Percentiles rank a stretch among this genome's conserved stretches.
Conservation (phyloP, 2,888 invertebrate species). For the Augochlorella aurata region DNA sequence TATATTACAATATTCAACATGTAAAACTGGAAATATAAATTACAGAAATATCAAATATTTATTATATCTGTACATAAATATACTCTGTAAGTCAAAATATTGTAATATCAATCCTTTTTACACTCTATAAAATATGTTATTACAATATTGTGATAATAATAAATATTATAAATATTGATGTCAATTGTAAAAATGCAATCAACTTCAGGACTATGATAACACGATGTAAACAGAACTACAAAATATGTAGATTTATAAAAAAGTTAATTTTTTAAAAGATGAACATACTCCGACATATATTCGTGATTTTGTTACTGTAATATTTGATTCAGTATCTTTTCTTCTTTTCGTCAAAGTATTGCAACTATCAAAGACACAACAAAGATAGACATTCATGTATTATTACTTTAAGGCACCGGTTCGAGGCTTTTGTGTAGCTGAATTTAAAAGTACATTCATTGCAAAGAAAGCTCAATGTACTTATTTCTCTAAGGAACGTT, state of each 20-base stretch:
- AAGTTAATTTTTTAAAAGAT: constrained; percentile 41
- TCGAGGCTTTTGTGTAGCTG: constrained; percentile 34
- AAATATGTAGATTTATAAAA: constrained; percentile 49
- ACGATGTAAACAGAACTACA: constrained; percentile 42
- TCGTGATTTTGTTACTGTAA: constrained; percentile 24
- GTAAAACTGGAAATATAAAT: constrained; percentile 40
- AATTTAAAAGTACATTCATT: constrained; percentile 21
- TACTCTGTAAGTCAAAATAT: constrained; percentile 35
- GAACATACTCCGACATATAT: constrained; percentile 40
- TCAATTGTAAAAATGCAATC: constrained; percentile 31
- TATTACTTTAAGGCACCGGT: constrained; percentile 51
- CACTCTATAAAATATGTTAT: constrained; percentile 8
- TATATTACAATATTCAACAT: constrained; percentile 35
- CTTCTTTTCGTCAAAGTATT: constrained; percentile 25
- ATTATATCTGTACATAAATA: constrained; percentile 56
- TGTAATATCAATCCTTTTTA: constrained; percentile 22
- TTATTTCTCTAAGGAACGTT: constrained; percentile 45
- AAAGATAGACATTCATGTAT: constrained; percentile 38
- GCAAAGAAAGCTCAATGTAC: constrained; percentile 48
- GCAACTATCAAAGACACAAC: constrained; percentile 27
- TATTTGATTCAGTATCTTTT: constrained; percentile 9
- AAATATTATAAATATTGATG: constrained; percentile 41
- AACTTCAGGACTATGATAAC: constrained; percentile 12
- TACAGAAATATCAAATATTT: constrained; percentile 40
- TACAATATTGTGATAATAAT: constrained; percentile 41